These are phyloP conservation scores for Ophraella communa DNA, from an alignment of 2,888 invertebrate species.

Conservation along the genomic window DNA sequence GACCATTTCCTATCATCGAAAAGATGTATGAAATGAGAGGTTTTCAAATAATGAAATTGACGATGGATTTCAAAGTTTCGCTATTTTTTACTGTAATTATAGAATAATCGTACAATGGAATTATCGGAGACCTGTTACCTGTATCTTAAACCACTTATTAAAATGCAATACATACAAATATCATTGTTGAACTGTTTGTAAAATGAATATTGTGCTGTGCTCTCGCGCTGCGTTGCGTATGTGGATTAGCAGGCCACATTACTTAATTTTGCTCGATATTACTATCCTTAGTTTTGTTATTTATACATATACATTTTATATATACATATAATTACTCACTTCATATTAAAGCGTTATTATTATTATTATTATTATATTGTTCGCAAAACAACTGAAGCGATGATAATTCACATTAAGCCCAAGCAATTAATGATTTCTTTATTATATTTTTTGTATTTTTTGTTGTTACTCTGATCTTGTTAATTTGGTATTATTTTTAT, in stretches of 20 bases:
- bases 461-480: constrained; percentile 1
- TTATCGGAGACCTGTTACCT: background rate
- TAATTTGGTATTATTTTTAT: constrained; percentile 2
- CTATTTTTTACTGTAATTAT: background rate
- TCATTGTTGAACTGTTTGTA: constrained; percentile 34
- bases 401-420: constrained; percentile 29
- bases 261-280: constrained; percentile 49
- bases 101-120: background rate
- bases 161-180: constrained; percentile 37
- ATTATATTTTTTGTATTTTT: background rate
- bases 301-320: constrained; percentile 33
- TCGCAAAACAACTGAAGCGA: background rate
- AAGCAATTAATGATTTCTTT: constrained; percentile 4
- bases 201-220: constrained; percentile 43
- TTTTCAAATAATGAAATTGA: no score
- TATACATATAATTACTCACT: constrained; percentile 27
- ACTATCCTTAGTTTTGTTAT: constrained; percentile 34
- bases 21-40: no score
- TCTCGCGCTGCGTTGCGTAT: constrained; percentile 42
- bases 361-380: constrained; percentile 19
- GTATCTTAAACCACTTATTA: constrained; percentile 18
- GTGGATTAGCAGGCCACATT: constrained; percentile 52
- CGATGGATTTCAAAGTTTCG: background rate
- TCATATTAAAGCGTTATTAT: constrained; percentile 21
- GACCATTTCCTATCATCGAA: background rate